Evolutionary conservation across 2,797 vertebrate genomes (phyloP), one percentile per base, ranked within the genome.

Genomic region (Heliangelus exortis): DNA sequence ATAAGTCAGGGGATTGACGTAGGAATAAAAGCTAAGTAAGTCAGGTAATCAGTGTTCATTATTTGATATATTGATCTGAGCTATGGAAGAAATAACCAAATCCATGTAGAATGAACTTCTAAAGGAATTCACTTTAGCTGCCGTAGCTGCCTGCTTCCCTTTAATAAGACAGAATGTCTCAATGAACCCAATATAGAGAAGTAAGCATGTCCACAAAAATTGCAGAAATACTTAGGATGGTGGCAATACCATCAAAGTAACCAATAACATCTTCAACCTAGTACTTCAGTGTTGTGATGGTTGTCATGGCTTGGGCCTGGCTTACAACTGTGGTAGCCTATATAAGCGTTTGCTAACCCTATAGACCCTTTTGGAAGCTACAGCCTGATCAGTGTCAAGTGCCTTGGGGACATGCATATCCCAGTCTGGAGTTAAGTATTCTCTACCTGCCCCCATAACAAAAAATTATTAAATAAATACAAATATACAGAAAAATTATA

Each of bases 391-490:
- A 0, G 7, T 23, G 50, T 43, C 50, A 39, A 53, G 14, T 15
- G 23, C 15, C 34, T 23, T 18, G 16, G 33, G 48, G 25, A n/a
- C 4, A 25, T 3, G 8, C 10, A 28, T 36, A 19, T 29, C 47
- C 7, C 28, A 22, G 2, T 1, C 0, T 0, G 15, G 33, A 59
- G 7, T 2, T 3, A 0, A 6, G 15, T 51, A 20, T 36, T 81
- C 20, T 26, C 20, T 45, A 48, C 16, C 10, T 28, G 54, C 12
- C 4, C 12, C 23, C 25, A 25, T 6, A 25, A 15, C 2, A 11
- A 39, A 39, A 39, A 39, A 39, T 36, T 36, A 39, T 39, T 39
- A 39, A 39, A 39, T 39, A 39, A 39, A 39, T 39, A 39, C 39
- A 39, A 39, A 39, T 11, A 39, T 11, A 39, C 39, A 39, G 39